These are phyloP conservation scores for Drosophila pseudotalamancana DNA, from an alignment of 2,888 invertebrate genomes.

Conservation along the genomic window DNA sequence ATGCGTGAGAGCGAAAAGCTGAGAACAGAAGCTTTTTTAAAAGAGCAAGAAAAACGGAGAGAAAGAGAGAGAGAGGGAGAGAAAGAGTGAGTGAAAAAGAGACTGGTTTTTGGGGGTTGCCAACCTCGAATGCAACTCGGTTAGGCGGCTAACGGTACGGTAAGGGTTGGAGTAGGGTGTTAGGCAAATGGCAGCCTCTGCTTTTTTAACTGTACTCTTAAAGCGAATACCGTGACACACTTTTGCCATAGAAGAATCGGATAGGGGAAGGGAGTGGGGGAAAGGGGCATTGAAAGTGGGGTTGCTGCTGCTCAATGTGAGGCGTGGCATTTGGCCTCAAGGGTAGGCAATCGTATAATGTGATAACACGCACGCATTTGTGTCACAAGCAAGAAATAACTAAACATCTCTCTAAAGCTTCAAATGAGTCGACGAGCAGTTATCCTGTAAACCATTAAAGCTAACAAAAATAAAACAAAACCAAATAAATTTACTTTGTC, in stretches of 20 bases:
- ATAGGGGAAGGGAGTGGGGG: neutral
- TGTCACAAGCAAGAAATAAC: too few species aligned
- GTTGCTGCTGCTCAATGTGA: conserved; percentile 3
- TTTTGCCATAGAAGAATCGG: conserved; percentile 1
- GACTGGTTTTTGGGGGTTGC: neutral
- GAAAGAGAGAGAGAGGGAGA: neutral
- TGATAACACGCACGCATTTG: too few species aligned
- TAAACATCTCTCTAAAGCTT: too few species aligned
- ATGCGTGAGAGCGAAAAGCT: conserved; percentile 1
- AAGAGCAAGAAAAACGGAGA: too few species aligned
- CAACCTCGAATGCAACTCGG: conserved; percentile 6
- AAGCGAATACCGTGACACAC: conserved; percentile 38
- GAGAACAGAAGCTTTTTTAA: conserved; percentile 2
- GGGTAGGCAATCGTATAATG: too few species aligned
- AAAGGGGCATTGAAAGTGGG: neutral
- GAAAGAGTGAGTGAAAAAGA: too few species aligned
- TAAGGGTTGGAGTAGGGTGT: neutral
- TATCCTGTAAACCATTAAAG: too few species aligned
- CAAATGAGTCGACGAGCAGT: too few species aligned
- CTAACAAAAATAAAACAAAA: too few species aligned
- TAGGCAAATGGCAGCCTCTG: conserved; percentile 18
- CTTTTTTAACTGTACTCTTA: conserved; percentile 21
- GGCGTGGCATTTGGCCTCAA: too few species aligned
- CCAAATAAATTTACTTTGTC: too few species aligned
- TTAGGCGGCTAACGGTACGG: conserved; percentile 12